Percentiles rank a stretch among this genome's conserved stretches.
Evolutionary conservation across 2,888 invertebrate species (phyloP).

Genomic region (Melanophora roralis): DNA sequence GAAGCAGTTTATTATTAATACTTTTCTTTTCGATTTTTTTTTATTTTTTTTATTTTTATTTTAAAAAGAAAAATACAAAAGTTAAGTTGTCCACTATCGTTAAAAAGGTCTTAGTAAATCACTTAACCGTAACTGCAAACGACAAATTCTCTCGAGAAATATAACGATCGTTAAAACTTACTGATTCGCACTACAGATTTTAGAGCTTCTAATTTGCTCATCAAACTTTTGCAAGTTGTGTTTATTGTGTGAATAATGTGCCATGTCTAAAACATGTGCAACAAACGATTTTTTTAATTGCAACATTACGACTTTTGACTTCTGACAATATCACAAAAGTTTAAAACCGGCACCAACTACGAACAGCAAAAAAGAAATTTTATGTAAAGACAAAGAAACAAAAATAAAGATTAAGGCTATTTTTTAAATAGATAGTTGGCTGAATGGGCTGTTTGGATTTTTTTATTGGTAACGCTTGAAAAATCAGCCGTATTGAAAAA

Average conservation of each 20-base stretch:
- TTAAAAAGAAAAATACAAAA: too few relatives aligned
- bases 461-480: background rate
- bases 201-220: too few relatives aligned
- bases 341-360: background rate
- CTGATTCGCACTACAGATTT: too few relatives aligned
- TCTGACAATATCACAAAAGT: constrained; percentile 50
- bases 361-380: constrained; percentile 34
- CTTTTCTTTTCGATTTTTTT: too few relatives aligned
- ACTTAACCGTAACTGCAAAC: too few relatives aligned
- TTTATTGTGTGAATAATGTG: constrained; percentile 3
- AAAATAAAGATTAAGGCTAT: constrained; percentile 35
- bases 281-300: constrained; percentile 46
- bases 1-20: too few relatives aligned
- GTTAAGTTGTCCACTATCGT: too few relatives aligned
- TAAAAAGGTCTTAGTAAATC: too few relatives aligned
- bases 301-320: constrained; percentile 59
- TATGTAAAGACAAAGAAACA: constrained; percentile 21
- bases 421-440: constrained; percentile 39
- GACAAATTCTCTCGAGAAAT: too few relatives aligned
- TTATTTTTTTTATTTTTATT: too few relatives aligned
- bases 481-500: background rate
- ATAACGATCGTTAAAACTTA: too few relatives aligned
- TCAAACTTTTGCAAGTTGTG: background rate
- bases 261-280: constrained; percentile 2
- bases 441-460: background rate